phyloP scores from a whole-genome alignment of 37 sponge, comb jelly and placozoan species.

The Eunapius fragilis region DNA sequence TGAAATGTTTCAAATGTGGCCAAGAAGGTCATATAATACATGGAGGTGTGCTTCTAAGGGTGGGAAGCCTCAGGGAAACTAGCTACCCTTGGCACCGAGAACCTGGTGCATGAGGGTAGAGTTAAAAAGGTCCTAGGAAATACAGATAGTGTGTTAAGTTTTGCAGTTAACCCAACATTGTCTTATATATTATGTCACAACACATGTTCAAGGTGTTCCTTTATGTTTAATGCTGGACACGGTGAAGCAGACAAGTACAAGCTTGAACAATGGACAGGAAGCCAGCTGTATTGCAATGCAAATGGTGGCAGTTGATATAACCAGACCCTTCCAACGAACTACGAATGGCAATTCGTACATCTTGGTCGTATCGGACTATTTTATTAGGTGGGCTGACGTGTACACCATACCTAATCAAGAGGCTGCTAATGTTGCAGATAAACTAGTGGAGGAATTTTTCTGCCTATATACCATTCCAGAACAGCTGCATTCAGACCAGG shows the following conservation, averaged over 20 bases:
- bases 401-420: no score
- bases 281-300: not conserved
- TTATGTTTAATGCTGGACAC: constrained; percentile 43
- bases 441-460: no score
- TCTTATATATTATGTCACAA: no score
- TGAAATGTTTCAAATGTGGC: constrained; percentile 36
- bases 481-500: no score
- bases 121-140: constrained; percentile 6
- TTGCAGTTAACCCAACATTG: no score
- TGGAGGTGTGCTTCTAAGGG: constrained; percentile 11
- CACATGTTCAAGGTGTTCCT: constrained; percentile 5
- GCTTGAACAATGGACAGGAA: constrained; percentile 26
- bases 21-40: constrained; percentile 25
- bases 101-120: constrained; percentile 24
- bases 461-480: no score
- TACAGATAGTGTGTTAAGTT: not conserved
- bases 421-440: no score
- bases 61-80: constrained; percentile 37
- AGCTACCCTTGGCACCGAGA: constrained; percentile 12
- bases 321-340: no score
- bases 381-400: no score
- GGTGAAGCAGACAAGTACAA: not conserved
- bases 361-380: no score
- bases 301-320: no score
- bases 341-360: no score